Evolutionary conservation across 2,113 vertebrate species (phyloP).

Genomic region (Mustelus asterias): DNA sequence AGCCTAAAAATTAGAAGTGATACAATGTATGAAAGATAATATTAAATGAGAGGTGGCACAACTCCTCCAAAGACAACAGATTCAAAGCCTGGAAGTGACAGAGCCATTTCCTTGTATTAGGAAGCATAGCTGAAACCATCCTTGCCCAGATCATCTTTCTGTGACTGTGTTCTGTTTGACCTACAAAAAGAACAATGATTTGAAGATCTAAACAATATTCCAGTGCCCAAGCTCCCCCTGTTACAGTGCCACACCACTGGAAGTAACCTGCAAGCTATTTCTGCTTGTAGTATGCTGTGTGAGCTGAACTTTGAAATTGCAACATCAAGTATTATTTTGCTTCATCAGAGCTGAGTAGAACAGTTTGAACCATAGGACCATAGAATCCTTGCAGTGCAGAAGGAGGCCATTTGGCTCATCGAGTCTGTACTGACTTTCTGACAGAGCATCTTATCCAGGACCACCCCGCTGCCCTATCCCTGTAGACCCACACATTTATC

Average conservation of each 20-base stretch:
- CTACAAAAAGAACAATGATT: not conserved
- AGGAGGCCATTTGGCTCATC: too few relatives aligned
- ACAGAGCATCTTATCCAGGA: too few relatives aligned
- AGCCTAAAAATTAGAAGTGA: too few relatives aligned
- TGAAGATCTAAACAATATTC: not conserved
- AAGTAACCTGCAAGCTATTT: not conserved
- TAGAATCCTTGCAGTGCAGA: too few relatives aligned
- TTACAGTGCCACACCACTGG: not conserved
- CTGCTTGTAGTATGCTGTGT: not conserved
- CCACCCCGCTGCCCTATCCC: too few relatives aligned
- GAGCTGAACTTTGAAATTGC: not conserved
- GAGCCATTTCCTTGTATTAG: not conserved
- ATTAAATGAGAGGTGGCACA: too few relatives aligned
- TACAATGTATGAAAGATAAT: too few relatives aligned
- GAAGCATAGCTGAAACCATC: not conserved
- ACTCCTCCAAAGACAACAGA: not conserved
- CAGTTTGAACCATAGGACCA: too few relatives aligned
- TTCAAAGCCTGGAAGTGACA: not conserved
- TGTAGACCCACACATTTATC: not conserved
- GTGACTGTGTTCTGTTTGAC: not conserved
- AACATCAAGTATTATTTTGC: not conserved
- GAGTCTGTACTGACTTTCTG: too few relatives aligned
- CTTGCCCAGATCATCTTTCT: not conserved
- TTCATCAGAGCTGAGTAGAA: not conserved
- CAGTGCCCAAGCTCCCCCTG: not conserved